Evolutionary conservation across 1,140 invertebrate species (phyloP).

Genomic region (Drosophila sp.): DNA sequence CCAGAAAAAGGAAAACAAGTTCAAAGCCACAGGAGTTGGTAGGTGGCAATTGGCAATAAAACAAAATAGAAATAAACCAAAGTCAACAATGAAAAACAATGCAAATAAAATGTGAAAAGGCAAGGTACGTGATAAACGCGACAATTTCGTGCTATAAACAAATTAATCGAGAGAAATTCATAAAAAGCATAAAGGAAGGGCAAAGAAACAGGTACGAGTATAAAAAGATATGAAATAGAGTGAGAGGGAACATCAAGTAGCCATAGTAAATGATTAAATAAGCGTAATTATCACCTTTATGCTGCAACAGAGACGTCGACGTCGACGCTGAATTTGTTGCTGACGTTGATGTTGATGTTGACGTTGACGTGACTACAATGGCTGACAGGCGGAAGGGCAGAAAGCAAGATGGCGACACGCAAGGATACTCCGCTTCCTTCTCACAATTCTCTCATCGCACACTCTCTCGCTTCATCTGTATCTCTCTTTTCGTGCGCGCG

Average conservation of each 20-base stretch:
- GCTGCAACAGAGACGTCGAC: constrained; percentile 17
- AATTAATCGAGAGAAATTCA: constrained; percentile 69
- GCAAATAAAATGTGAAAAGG: constrained; percentile 47
- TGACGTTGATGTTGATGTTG: constrained; percentile 25
- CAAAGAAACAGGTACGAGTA: background rate
- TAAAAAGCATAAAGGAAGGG: constrained; percentile 12
- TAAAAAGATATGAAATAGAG: constrained; percentile 1
- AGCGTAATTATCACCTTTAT: constrained; percentile 81
- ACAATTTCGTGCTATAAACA: constrained; percentile 73
- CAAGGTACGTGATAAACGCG: constrained; percentile 71
- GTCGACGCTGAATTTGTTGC: constrained; percentile 2
- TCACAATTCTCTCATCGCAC: background rate
- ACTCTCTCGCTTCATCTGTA: background rate
- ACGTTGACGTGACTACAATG: constrained; percentile 47
- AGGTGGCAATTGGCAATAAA: constrained; percentile 37
- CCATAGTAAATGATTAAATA: constrained; percentile 81
- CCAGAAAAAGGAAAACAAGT: constrained; percentile 11
- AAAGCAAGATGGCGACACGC: constrained; percentile 49
- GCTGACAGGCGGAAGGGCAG: constrained; percentile 1
- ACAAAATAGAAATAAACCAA: constrained; percentile 17
- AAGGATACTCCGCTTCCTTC: constrained; percentile 10
- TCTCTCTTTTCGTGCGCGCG: constrained; percentile 32
- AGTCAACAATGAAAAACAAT: constrained; percentile 31
- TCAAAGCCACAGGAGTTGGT: constrained; percentile 35
- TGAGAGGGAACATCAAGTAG: constrained; percentile 57